phyloP scores from a whole-genome alignment of 2,888 invertebrate species.

The Tipula helvola region DNA sequence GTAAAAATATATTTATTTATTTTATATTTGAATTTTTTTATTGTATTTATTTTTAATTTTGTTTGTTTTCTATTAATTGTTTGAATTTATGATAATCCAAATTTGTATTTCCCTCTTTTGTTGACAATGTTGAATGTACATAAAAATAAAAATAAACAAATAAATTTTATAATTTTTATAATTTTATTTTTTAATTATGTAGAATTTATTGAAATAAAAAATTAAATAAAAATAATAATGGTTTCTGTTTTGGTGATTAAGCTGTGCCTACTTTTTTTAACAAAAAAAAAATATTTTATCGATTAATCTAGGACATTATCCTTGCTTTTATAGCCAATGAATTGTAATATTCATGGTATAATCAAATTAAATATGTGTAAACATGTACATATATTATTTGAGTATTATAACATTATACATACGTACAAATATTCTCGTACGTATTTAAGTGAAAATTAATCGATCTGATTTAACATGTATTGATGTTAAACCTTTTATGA shows the following conservation, averaged over 20 bases:
- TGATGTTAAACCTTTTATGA: neutral
- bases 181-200: neutral
- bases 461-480: neutral
- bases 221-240: neutral
- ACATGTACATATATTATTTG: neutral
- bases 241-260: neutral
- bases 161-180: neutral
- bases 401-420: neutral
- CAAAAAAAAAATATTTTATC: neutral
- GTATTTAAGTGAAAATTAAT: neutral
- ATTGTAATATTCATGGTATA: neutral
- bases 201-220: neutral
- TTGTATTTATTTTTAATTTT: neutral
- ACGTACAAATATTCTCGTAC: neutral
- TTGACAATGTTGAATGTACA: neutral
- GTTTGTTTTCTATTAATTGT: neutral
- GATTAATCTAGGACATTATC: neutral
- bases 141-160: neutral
- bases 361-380: neutral
- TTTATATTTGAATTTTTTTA: neutral
- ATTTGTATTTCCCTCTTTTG: neutral
- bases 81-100: neutral
- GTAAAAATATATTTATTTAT: neutral
- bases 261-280: neutral
- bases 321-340: neutral